These are phyloP conservation scores for Formica aserva DNA, from an alignment of 2,888 invertebrate genomes.

Conservation along the genomic window DNA sequence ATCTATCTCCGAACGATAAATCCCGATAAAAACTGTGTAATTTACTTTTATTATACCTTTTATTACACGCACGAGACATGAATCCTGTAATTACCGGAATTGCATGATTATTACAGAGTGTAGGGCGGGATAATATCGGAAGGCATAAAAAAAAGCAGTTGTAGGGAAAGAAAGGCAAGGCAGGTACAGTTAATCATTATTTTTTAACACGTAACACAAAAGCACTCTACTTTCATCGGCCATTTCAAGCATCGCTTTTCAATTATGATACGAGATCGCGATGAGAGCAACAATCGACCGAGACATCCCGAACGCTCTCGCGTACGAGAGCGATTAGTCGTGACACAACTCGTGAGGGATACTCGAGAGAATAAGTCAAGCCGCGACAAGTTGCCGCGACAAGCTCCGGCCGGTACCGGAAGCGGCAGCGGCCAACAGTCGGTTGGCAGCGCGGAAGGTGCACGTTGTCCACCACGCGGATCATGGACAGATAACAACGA, in stretches of 20 bases:
- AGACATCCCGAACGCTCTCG: neutral
- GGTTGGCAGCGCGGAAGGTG: constrained; percentile 30
- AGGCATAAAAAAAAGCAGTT: neutral
- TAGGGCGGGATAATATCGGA: neutral
- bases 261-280: constrained; percentile 9
- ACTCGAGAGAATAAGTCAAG: constrained; percentile 41
- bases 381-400: constrained; percentile 48
- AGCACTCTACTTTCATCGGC: neutral
- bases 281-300: constrained; percentile 28
- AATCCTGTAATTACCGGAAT: neutral
- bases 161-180: neutral
- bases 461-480: constrained; percentile 57
- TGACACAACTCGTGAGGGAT: constrained; percentile 22
- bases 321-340: constrained; percentile 39
- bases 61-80: neutral
- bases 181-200: neutral
- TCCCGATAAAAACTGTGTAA: neutral
- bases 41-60: constrained; percentile 14
- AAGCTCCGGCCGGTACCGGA: constrained; percentile 40
- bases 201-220: neutral
- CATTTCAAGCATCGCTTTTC: neutral
- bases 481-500: constrained; percentile 71
- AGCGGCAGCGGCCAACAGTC: constrained; percentile 17
- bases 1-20: constrained; percentile 3
- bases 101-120: neutral